Evolutionary conservation across 2,113 vertebrate genomes (phyloP), one percentile per base, ranked within the genome.

Genomic region (Rynchops niger): DNA sequence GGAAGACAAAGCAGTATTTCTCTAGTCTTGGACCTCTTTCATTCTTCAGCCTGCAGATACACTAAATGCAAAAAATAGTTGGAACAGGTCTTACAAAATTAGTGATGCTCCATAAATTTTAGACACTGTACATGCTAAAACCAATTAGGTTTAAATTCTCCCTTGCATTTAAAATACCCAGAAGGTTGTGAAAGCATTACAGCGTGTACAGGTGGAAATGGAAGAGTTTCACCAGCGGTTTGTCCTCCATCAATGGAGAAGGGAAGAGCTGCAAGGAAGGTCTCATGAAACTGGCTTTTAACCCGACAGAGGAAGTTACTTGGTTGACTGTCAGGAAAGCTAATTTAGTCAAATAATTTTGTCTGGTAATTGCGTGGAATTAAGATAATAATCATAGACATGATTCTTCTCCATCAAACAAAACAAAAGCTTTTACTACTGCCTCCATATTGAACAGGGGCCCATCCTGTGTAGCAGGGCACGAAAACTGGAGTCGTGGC

Each of bases 381-480:
- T 38, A 70, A 26, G 47, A 8, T 49, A 45, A 6, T 8, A 34
- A 59, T 9, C 43, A 40, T 34, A 66, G 42, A 3, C 5, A 4
- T 4, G 43, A 45, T 69, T 63, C 38, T 66, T 66, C 45, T 36
- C 55, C 38, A 63, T 2, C 1, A 4, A 30, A 17, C 7, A 23
- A 26, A 53, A 45, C 2, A 40, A 65, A 62, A 78, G 82, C 50
- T 81, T 81, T 29, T 82, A 26, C 52, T 43, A 0, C n/a, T 78
- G 50, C 40, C 53, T 53, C 43, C 18, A 0, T 27, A 7, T 0
- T 9, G 13, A 29, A 15, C 6, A 27, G 10, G 27, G 32, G 25
- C 61, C 67, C 58, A 40, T 9, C 27, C 36, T 27, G 26, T 9
- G 32, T 5, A 32, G 59, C 72, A 69, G 50, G 55, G 15, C 27